Percentiles rank a stretch among this genome's conserved stretches.
phyloP scores from a whole-genome alignment of 2,888 invertebrate species.

The Pollenia angustigena region DNA sequence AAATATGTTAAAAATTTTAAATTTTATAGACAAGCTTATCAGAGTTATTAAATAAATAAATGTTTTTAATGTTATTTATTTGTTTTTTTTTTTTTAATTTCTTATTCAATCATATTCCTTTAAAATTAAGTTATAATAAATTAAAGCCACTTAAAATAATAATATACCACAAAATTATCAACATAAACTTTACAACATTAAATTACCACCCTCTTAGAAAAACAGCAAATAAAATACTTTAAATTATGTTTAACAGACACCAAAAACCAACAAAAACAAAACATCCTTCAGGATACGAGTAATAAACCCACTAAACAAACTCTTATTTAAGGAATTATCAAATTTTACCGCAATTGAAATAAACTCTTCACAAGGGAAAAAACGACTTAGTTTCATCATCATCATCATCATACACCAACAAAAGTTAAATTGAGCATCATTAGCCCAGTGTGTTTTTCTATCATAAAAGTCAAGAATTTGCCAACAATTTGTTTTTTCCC shows the following conservation, averaged over 20 bases:
- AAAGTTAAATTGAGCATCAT: constrained; percentile 71
- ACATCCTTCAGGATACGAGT: constrained; percentile 21
- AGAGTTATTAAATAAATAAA: too few relatives aligned
- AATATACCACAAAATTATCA: constrained; percentile 54
- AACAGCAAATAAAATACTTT: constrained; percentile 56
- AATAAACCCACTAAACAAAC: constrained; percentile 48
- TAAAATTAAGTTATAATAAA: background rate
- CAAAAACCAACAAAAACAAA: background rate
- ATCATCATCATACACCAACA: constrained; percentile 24
- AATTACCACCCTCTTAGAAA: constrained; percentile 32
- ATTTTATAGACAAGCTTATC: too few relatives aligned
- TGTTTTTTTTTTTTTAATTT: background rate
- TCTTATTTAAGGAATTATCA: constrained; percentile 41
- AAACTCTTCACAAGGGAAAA: background rate
- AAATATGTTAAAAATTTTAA: too few relatives aligned
- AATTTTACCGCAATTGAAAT: constrained; percentile 19
- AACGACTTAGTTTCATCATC: background rate
- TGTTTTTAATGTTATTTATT: too few relatives aligned
- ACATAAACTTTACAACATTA: constrained; percentile 54
- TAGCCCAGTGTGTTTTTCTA: constrained; percentile 50
- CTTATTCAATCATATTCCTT: too few relatives aligned
- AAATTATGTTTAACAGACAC: constrained; percentile 67
- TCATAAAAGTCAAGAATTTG: constrained; percentile 41
- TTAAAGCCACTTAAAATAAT: constrained; percentile 39
- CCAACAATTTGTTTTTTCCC: constrained; percentile 57